Evolutionary conservation across 2,113 vertebrate genomes (phyloP).

Genomic region (Atherinomorus stipes): DNA sequence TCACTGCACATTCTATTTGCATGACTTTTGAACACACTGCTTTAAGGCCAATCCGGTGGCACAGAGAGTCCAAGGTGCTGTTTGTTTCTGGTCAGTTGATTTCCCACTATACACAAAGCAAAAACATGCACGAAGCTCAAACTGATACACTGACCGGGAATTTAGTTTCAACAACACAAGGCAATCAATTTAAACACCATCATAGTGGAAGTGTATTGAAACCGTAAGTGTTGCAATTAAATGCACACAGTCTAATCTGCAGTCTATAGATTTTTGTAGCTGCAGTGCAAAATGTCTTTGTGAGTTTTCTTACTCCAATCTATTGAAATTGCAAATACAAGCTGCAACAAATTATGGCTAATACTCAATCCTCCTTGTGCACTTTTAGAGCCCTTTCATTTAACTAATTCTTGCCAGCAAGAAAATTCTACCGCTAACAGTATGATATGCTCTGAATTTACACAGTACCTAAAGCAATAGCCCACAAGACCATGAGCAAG

Average conservation of each 20-base stretch:
- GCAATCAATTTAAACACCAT: slow-evolving; percentile 52
- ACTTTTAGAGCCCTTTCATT: slow-evolving; percentile 41
- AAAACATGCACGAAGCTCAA: slow-evolving; percentile 11
- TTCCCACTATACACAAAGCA: background rate
- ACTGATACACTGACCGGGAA: slow-evolving; percentile 12
- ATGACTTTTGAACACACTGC: slow-evolving; percentile 43
- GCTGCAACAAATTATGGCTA: slow-evolving; percentile 56
- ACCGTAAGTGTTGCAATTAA: slow-evolving; percentile 62
- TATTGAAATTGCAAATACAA: slow-evolving; percentile 63
- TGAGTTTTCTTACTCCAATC: slow-evolving; percentile 50
- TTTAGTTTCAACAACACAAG: slow-evolving; percentile 35
- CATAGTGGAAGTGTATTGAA: slow-evolving; percentile 36
- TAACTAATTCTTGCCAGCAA: slow-evolving; percentile 41
- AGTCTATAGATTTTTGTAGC: slow-evolving; percentile 63
- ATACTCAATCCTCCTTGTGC: slow-evolving; percentile 42
- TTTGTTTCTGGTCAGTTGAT: slow-evolving; percentile 29
- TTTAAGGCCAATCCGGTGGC: slow-evolving; percentile 21
- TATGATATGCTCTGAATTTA: slow-evolving; percentile 9
- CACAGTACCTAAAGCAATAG: slow-evolving; percentile 25
- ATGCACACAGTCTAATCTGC: slow-evolving; percentile 57
- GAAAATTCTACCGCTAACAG: slow-evolving; percentile 45
- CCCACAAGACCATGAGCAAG: slow-evolving; percentile 34
- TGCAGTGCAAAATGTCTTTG: slow-evolving; percentile 58
- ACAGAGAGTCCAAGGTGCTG: slow-evolving; percentile 24
- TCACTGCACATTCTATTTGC: slow-evolving; percentile 37